These are phyloP conservation scores for Priocnemis perturbator DNA, from an alignment of 2,888 invertebrate genomes.

Conservation along the genomic window DNA sequence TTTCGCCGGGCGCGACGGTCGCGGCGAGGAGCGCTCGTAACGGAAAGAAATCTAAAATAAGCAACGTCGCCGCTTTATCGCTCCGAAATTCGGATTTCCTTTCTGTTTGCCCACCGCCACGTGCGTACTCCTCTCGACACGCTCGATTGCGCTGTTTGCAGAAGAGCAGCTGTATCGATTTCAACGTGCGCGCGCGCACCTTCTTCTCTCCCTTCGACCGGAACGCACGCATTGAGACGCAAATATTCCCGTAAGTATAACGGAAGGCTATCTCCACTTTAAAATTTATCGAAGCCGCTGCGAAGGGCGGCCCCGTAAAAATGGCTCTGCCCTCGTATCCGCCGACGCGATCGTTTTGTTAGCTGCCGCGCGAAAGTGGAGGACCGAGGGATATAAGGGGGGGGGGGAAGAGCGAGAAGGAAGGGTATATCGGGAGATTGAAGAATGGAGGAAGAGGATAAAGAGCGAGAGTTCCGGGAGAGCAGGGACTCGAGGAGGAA, in stretches of 20 bases:
- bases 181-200: too few relatives aligned
- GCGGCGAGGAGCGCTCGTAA: too few relatives aligned
- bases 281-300: conserved; percentile 35
- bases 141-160: too few relatives aligned
- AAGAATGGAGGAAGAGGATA: too few relatives aligned
- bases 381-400: not conserved
- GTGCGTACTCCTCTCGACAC: too few relatives aligned
- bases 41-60: too few relatives aligned
- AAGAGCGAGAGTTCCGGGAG: too few relatives aligned
- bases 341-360: conserved; percentile 28
- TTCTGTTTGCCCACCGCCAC: conserved; percentile 1
- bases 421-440: not conserved
- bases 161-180: too few relatives aligned
- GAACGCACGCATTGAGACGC: conserved; percentile 7
- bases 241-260: too few relatives aligned
- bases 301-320: conserved; percentile 30
- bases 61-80: too few relatives aligned
- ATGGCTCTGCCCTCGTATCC: conserved; percentile 27
- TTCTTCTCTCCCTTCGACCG: too few relatives aligned
- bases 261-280: conserved; percentile 27
- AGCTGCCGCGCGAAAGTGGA: not conserved
- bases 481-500: conserved; percentile 49
- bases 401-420: conserved; percentile 8
- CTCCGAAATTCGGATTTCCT: not conserved
- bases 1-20: too few relatives aligned